phyloP scores from a whole-genome alignment of 2,113 vertebrate genomes.

The Chiloscyllium plagiosum region DNA sequence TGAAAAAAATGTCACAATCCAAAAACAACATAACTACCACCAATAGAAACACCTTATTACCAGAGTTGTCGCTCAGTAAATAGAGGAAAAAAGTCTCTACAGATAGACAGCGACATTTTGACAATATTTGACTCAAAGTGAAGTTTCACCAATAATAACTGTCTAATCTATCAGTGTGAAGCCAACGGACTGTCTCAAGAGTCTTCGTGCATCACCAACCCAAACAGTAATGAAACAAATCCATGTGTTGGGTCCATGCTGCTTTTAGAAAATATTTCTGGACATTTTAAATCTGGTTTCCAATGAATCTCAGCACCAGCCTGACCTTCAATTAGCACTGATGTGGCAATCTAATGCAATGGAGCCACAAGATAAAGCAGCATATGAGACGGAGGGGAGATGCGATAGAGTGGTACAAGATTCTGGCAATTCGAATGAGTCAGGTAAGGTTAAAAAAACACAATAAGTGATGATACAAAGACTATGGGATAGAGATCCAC shows the following conservation, averaged over 20 bases:
- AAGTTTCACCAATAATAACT: neutral
- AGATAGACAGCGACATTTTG: neutral
- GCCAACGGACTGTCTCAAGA: too few species aligned
- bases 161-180: neutral
- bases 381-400: neutral
- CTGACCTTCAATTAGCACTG: neutral
- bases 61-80: neutral
- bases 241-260: neutral
- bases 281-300: neutral
- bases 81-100: neutral
- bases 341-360: neutral
- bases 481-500: neutral
- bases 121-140: neutral
- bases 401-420: neutral
- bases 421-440: neutral
- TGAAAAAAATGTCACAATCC: neutral
- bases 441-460: neutral
- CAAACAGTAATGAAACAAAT: neutral
- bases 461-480: neutral
- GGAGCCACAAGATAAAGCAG: neutral
- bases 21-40: neutral
- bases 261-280: neutral
- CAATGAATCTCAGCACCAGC: neutral
- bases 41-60: too few species aligned
- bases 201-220: neutral